phyloP scores from a whole-genome alignment of 1,140 invertebrate species.

The Aradophagus sp. region DNA sequence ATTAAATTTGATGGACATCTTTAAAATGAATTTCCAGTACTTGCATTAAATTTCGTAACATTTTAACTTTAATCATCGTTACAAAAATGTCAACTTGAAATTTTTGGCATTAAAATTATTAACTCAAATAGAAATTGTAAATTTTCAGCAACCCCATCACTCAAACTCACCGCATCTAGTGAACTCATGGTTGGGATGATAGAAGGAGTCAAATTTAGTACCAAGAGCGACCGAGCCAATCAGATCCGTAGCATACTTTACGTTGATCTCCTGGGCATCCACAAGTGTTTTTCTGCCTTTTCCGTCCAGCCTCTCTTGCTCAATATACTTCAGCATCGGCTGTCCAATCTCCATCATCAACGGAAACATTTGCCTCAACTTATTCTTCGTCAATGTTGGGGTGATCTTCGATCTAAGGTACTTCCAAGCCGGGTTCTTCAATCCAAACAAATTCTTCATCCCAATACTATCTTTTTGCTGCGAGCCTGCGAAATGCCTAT shows the following conservation, averaged over 20 bases:
- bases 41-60: too few relatives aligned
- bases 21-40: too few relatives aligned
- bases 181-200: conserved; percentile 69
- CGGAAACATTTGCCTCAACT: conserved; percentile 74
- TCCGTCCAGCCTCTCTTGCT: conserved; percentile 16
- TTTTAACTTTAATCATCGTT: too few relatives aligned
- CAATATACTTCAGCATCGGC: conserved; percentile 61
- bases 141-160: too few relatives aligned
- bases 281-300: conserved; percentile 37
- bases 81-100: too few relatives aligned
- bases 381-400: conserved; percentile 66
- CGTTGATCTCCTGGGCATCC: conserved; percentile 71
- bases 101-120: too few relatives aligned
- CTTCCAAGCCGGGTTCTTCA: conserved; percentile 68
- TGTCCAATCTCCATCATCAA: conserved; percentile 69
- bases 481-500: conserved; percentile 66
- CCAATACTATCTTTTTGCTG: conserved; percentile 62
- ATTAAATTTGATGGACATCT: too few relatives aligned
- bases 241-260: conserved; percentile 76
- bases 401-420: conserved; percentile 73
- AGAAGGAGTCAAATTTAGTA: conserved; percentile 68
- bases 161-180: conserved; percentile 58
- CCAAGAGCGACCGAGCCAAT: conserved; percentile 77
- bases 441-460: conserved; percentile 64
- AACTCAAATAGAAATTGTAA: too few relatives aligned